Percentiles rank a stretch among this genome's conserved stretches.
Conservation (phyloP, 2,888 invertebrate species). For the Clanis bilineata region DNA sequence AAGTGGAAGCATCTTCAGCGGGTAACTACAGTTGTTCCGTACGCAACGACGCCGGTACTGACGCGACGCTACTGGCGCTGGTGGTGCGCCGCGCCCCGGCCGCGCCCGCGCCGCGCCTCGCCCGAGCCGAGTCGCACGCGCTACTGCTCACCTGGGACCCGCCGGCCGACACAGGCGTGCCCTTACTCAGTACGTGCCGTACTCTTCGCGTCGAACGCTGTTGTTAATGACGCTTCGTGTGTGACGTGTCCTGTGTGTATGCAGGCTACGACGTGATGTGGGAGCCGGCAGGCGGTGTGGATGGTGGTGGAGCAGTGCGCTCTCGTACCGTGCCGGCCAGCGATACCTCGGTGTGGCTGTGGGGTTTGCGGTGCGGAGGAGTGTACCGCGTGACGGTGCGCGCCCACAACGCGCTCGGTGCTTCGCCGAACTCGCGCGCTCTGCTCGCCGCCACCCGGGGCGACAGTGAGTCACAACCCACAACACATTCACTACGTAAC, state of each 20-base stretch:
- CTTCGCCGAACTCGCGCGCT: slow-evolving; percentile 82
- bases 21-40: slow-evolving; percentile 90
- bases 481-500: too few relatives aligned
- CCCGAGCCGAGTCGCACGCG: slow-evolving; percentile 75
- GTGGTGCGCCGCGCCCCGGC: slow-evolving; percentile 85
- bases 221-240: too few relatives aligned
- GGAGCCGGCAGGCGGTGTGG: slow-evolving; percentile 66
- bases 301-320: slow-evolving; percentile 74
- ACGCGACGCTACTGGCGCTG: slow-evolving; percentile 82
- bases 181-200: slow-evolving; percentile 39
- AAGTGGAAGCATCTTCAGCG: slow-evolving; percentile 83
- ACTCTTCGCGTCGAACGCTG: too few relatives aligned
- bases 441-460: slow-evolving; percentile 83
- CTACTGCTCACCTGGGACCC: slow-evolving; percentile 84
- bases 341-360: slow-evolving; percentile 74
- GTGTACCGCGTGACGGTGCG: slow-evolving; percentile 85
- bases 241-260: background rate
- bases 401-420: slow-evolving; percentile 86
- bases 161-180: slow-evolving; percentile 54
- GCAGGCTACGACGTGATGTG: slow-evolving; percentile 59
- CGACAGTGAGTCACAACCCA: slow-evolving; percentile 34
- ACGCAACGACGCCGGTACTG: slow-evolving; percentile 90
- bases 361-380: slow-evolving; percentile 87
- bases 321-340: slow-evolving; percentile 50
- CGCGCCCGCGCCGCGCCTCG: slow-evolving; percentile 84